Base-by-base conservation (phyloP, 2,113 vertebrate species). In the Nothocercus nigrocapillus region DNA sequence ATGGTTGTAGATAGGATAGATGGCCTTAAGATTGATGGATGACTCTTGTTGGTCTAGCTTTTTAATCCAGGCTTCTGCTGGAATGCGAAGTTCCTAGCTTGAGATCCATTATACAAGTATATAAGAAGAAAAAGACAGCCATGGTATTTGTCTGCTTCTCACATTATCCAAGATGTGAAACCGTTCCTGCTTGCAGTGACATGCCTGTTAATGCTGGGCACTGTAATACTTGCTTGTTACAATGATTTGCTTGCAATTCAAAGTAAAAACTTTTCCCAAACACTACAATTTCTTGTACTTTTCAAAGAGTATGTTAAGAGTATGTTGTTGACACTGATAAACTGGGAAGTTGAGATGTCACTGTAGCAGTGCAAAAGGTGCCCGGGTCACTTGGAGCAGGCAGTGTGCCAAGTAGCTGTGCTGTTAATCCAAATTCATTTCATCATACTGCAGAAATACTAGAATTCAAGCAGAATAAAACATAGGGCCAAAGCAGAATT, bases 61-160 rank as follows among this genome's bases (percentile, higher is more conserved):
- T 96, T 94, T 95, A 97, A 97, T 95, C 94, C 95, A 91, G 70
- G 85, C 82, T 96, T 94, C 85, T 93, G 49, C 45, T 72, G 95
- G 94, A 97, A 96, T 95, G 94, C 74, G 36, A 42, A 91, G 42
- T 95, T 93, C 85, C 70, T 77, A 89, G 85, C 84, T 84, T 51
- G 25, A 70, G 82, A 90, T 95, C 90, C 94, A 86, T 96, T 95
- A 89, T 90, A 83, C 47, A 40, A 53, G 87, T 59, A 63, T 89
- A 80, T 73, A 84, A 95, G 94, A 90, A 94, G 73, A 82, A 94
- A 93, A 79, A 68, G 81, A 54, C 73, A 86, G 88, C 72, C 87
- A 64, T 1, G 58, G 79, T 85, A 82, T 88, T 96, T 92, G 45
- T 85, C 83, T 87, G 80, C 90, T 90, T 77, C 90, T 96, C 90